Base-by-base conservation (phyloP, 37 sponge, comb jelly and placozoan species). In the Haliclona indistincta region DNA sequence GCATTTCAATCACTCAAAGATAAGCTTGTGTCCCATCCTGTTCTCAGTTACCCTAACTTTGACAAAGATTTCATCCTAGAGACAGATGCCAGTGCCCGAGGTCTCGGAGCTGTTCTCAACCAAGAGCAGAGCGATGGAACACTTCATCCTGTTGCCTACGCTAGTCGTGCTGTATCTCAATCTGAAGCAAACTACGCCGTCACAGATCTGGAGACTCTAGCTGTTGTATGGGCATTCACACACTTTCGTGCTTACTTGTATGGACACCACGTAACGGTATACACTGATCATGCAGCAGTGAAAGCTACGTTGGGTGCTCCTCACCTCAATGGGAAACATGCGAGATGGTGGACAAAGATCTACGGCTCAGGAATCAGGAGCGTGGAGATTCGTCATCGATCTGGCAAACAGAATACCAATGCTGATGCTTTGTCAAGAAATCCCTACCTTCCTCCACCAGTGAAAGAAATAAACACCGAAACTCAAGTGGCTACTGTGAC, bases 81-180 rank as follows among this genome's bases (percentile, higher is more conserved):
- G 20, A 76, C 77, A 1, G 77, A 82, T 76, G 82, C 88, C 2
- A 77, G 88, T 70, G 58, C 43, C 19, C 35, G 1, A n/a, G 88
- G 82, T 11, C 42, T 78, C 41, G 69, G 79, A 30, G 69, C 79
- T 42, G 79, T 78, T 19, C 40, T 78, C 11, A 56, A 67, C 28
- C 87, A 81, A 52, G 47, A 60, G 33, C 73, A 71, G 13, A 43
- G 49, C 4, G 64, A 75, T 69, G 77, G 84, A 26, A 63, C 1
- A 4, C 6, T 17, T 11, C 71, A 36, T 6, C 81, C 87, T 0
- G 37, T 84, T 39, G 71, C 86, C 43, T 84, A 79, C 44, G 76
- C 76, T 15, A 81, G 87, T 63, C 47, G 81, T 32, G 37, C 78
- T 1, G 34, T 81, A 10, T 38, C 54, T 3, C 20, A 55, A 35